Conservation (phyloP, 2,797 vertebrate genomes). For the Pseudopleuronectes americanus region DNA sequence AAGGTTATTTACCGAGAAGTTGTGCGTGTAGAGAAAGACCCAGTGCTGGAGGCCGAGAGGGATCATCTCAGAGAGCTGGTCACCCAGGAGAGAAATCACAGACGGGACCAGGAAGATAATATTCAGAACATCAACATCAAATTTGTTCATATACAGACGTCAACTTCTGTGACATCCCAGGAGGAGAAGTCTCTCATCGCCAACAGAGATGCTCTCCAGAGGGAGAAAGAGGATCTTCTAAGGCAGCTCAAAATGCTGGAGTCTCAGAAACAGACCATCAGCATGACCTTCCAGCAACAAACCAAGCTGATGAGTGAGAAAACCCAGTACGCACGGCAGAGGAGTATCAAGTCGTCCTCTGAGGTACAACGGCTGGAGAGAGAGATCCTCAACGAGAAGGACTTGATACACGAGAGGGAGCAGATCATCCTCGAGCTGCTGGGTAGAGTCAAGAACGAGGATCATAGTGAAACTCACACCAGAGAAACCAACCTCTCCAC, state of each 20-base stretch:
- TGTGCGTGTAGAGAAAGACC: slow-evolving; percentile 94
- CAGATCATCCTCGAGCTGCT: slow-evolving; percentile 86
- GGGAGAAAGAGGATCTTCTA: slow-evolving; percentile 85
- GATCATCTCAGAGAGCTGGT: slow-evolving; percentile 86
- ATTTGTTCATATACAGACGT: slow-evolving; percentile 82
- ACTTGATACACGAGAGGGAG: slow-evolving; percentile 88
- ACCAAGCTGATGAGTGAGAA: slow-evolving; percentile 87
- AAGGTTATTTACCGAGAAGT: slow-evolving; percentile 96
- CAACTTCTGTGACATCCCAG: slow-evolving; percentile 78
- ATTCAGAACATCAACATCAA: slow-evolving; percentile 80
- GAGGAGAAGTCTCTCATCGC: slow-evolving; percentile 84
- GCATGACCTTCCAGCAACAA: slow-evolving; percentile 87
- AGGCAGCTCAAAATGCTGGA: slow-evolving; percentile 85
- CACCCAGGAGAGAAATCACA: slow-evolving; percentile 84
- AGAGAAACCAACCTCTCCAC: slow-evolving; percentile 93
- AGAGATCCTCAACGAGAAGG: slow-evolving; percentile 90
- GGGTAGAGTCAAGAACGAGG: slow-evolving; percentile 82
- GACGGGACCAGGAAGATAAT: slow-evolving; percentile 86
- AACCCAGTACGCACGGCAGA: slow-evolving; percentile 85
- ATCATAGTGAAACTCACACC: slow-evolving; percentile 88
- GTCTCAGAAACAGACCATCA: slow-evolving; percentile 84
- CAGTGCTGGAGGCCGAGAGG: slow-evolving; percentile 86
- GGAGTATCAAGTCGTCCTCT: slow-evolving; percentile 83
- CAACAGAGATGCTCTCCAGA: slow-evolving; percentile 78
- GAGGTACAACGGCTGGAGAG: slow-evolving; percentile 88